Percentiles rank a stretch among this genome's conserved stretches.
phyloP scores from a whole-genome alignment of 2,888 invertebrate genomes.

The Drosophila pullipes region DNA sequence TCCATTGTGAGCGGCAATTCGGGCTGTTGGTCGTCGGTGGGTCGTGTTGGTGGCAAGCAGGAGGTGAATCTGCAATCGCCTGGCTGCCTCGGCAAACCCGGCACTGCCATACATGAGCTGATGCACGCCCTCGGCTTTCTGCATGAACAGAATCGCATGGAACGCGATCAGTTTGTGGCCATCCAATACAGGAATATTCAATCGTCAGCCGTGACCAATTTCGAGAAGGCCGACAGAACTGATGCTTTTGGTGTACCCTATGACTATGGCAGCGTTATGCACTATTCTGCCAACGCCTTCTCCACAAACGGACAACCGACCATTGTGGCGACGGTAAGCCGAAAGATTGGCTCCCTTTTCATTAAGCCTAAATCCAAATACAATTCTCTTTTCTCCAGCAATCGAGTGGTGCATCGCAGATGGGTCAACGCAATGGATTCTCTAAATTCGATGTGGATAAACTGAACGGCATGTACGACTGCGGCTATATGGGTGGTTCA shows the following conservation, averaged over 20 bases:
- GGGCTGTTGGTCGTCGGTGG: slow-evolving; percentile 94
- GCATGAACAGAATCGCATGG: slow-evolving; percentile 93
- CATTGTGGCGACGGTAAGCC: slow-evolving; percentile 89
- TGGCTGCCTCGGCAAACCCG: slow-evolving; percentile 89
- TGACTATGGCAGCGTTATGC: slow-evolving; percentile 94
- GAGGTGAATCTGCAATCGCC: slow-evolving; percentile 91
- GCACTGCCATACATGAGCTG: slow-evolving; percentile 92
- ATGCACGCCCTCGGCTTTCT: slow-evolving; percentile 92
- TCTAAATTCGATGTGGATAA: slow-evolving; percentile 90
- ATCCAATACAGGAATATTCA: slow-evolving; percentile 90
- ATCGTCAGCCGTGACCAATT: slow-evolving; percentile 89
- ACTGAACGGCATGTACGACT: slow-evolving; percentile 91
- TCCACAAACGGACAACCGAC: slow-evolving; percentile 90
- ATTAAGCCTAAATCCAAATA: background rate
- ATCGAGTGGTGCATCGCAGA: slow-evolving; percentile 83
- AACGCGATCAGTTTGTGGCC: slow-evolving; percentile 89
- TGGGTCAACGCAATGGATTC: slow-evolving; percentile 92
- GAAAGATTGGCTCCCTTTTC: rapidly evolving
- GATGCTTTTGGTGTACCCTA: slow-evolving; percentile 90
- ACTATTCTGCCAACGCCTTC: slow-evolving; percentile 92
- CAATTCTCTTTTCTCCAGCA: slow-evolving; percentile 45
- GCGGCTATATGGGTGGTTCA: slow-evolving; percentile 76
- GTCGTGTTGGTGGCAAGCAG: slow-evolving; percentile 88
- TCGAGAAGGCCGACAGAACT: slow-evolving; percentile 88
- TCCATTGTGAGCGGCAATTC: slow-evolving; percentile 89